Evolutionary conservation across 2,113 vertebrate species (phyloP).

Genomic region (Sus scrofa): DNA sequence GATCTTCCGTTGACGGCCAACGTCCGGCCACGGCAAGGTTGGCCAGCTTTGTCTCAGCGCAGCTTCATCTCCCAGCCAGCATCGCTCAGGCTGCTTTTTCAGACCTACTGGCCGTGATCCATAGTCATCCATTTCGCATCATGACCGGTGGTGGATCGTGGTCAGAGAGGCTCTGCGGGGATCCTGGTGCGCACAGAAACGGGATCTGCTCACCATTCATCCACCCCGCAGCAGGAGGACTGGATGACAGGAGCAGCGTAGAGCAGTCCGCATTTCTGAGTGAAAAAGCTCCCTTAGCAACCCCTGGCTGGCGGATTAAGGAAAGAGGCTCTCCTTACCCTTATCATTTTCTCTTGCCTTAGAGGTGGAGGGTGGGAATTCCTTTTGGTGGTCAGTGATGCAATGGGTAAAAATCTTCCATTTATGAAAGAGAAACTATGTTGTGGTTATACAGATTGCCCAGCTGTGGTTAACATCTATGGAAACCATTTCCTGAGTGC

Average conservation of each 20-base stretch:
- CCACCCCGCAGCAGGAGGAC: not conserved
- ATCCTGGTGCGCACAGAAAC: not conserved
- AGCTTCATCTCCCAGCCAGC: rapidly evolving
- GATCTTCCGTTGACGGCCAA: not conserved
- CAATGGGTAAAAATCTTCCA: slow-evolving; percentile 73
- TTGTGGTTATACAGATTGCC: slow-evolving; percentile 80
- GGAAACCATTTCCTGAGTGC: slow-evolving; percentile 85
- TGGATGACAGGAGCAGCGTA: not conserved
- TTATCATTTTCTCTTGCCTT: not conserved
- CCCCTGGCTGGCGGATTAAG: not conserved
- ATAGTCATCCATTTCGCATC: not conserved
- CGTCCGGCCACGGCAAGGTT: not conserved
- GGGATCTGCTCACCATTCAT: not conserved
- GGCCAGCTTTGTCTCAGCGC: not conserved
- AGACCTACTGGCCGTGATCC: not conserved
- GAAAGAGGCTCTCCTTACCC: not conserved
- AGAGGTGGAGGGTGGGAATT: not conserved
- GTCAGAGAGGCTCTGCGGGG: not conserved
- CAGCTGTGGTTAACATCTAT: slow-evolving; percentile 83
- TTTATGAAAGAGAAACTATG: slow-evolving; percentile 78
- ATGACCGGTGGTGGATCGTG: not conserved
- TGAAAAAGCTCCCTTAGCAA: slow-evolving; percentile 16
- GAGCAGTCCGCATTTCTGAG: not conserved
- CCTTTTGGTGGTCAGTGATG: slow-evolving; percentile 58
- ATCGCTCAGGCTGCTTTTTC: not conserved